Percentiles rank a stretch among this genome's conserved stretches.
These are phyloP conservation scores for Theropithecus gelada DNA, from an alignment of 2,113 vertebrate genomes.

Conservation along the genomic window DNA sequence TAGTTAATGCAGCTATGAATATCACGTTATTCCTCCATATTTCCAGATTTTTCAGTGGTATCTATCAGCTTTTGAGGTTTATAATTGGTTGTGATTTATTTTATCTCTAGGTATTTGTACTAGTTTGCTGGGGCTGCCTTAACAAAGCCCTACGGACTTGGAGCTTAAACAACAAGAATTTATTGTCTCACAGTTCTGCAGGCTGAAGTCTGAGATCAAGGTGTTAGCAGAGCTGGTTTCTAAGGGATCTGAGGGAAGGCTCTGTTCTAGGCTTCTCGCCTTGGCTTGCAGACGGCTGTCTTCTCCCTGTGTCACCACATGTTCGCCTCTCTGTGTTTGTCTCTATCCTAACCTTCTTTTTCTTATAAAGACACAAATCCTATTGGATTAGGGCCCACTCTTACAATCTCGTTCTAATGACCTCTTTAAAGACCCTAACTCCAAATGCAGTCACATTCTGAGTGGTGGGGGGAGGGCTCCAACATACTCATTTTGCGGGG, in stretches of 20 bases:
- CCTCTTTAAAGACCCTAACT: not conserved
- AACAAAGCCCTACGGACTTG: not conserved
- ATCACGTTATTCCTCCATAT: not conserved
- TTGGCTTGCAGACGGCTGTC: not conserved
- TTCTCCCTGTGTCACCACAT: not conserved
- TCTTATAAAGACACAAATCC: not conserved
- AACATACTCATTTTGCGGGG: not conserved
- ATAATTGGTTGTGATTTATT: not conserved
- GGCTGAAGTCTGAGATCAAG: not conserved
- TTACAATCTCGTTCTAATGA: not conserved
- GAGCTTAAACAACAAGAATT: not conserved
- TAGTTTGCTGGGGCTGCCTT: not conserved
- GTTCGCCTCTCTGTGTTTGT: rapidly evolving
- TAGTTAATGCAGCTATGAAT: not conserved
- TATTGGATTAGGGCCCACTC: no score
- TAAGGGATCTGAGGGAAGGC: not conserved
- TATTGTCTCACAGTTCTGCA: rapidly evolving
- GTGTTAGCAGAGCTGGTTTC: not conserved
- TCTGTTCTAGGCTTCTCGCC: not conserved
- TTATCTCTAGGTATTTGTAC: not conserved
- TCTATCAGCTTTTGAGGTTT: not conserved
- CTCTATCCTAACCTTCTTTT: not conserved
- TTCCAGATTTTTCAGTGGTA: not conserved
- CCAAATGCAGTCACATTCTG: not conserved
- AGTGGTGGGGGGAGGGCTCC: not conserved